Evolutionary conservation across 2,113 vertebrate species (phyloP).

Genomic region (Lasiurus borealis): DNA sequence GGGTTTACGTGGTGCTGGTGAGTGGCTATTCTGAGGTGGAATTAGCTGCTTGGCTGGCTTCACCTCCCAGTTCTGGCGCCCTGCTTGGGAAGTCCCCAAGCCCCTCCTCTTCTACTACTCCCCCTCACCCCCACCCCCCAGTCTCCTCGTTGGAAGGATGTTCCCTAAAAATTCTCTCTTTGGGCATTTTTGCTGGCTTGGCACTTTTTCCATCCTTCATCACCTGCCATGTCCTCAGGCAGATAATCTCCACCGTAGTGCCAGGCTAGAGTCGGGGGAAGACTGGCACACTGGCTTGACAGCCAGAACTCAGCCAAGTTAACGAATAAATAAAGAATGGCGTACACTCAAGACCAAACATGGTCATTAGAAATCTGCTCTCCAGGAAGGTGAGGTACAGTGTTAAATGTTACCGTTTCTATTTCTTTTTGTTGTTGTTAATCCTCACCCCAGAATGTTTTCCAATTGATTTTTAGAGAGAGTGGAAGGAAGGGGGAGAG

Average conservation of each 20-base stretch:
- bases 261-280: conserved; percentile 36
- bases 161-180: conserved; percentile 52
- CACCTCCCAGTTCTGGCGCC: background rate
- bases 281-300: conserved; percentile 33
- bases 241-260: background rate
- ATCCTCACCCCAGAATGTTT: no score
- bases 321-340: conserved; percentile 59
- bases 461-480: no score
- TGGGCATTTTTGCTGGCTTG: background rate
- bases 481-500: no score
- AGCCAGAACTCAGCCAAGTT: conserved; percentile 50
- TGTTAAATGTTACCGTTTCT: background rate
- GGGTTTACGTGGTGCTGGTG: background rate
- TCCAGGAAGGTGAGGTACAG: conserved; percentile 39
- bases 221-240: background rate
- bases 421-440: background rate
- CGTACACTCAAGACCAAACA: conserved; percentile 49
- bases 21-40: background rate
- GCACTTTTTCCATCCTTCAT: background rate
- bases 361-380: conserved; percentile 68
- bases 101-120: background rate
- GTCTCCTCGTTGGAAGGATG: background rate
- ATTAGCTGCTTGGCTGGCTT: background rate
- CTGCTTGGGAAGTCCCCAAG: background rate
- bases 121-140: background rate